Conservation (phyloP, 2,113 vertebrate genomes). For the Acanthochromis polyacanthus region DNA sequence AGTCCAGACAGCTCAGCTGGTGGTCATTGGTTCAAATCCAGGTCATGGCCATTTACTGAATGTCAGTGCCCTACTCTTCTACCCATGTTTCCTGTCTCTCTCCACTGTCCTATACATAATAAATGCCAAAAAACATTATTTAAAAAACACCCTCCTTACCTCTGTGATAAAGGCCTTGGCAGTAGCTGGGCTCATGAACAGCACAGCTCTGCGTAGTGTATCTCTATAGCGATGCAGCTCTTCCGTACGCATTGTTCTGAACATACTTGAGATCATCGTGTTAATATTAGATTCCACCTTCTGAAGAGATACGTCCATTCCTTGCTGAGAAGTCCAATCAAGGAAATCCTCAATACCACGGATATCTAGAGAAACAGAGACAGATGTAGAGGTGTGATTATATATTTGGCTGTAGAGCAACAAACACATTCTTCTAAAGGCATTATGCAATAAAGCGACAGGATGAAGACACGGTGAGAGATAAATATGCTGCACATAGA, state of each 20-base stretch:
- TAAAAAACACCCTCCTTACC: slow-evolving; percentile 80
- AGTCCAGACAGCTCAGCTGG: too few relatives aligned
- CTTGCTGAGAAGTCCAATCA: slow-evolving; percentile 97
- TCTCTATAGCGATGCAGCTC: slow-evolving; percentile 97
- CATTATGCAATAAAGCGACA: background rate
- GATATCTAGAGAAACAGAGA: slow-evolving; percentile 87
- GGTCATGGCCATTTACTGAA: too few relatives aligned
- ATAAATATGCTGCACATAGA: background rate
- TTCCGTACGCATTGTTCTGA: slow-evolving; percentile 95
- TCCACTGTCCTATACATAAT: too few relatives aligned
- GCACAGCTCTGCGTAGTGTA: slow-evolving; percentile 93
- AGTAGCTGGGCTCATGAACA: slow-evolving; percentile 95
- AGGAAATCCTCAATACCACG: slow-evolving; percentile 98
- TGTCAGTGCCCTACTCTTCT: too few relatives aligned
- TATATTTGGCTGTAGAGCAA: background rate
- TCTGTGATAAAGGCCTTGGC: slow-evolving; percentile 97
- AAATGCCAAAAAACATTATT: too few relatives aligned
- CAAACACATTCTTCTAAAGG: background rate
- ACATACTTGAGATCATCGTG: slow-evolving; percentile 98
- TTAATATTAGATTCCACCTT: slow-evolving; percentile 99
- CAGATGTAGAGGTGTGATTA: background rate
- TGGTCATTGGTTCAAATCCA: too few relatives aligned
- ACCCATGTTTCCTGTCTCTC: too few relatives aligned
- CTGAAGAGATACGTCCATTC: slow-evolving; percentile 98
- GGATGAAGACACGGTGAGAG: background rate